Percentiles rank a stretch among this genome's conserved stretches.
Evolutionary conservation across 2,797 vertebrate genomes (phyloP).

Genomic region (Podarcis lilfordi): DNA sequence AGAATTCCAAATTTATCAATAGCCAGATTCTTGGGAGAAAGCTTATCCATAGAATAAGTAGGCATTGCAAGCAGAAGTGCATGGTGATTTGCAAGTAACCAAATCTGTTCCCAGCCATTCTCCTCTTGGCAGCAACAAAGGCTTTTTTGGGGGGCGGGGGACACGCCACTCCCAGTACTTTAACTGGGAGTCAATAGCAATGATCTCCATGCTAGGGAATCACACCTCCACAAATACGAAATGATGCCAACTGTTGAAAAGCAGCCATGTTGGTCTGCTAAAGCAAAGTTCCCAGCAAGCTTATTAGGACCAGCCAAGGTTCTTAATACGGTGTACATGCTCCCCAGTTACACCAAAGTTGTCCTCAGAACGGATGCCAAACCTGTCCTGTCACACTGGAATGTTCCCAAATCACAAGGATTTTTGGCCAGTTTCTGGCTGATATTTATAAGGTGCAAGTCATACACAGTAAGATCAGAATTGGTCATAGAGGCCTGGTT

Average conservation of each 20-base stretch:
- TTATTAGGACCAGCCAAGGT: neutral
- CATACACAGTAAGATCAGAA: neutral
- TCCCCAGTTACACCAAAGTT: neutral
- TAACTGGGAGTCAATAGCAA: neutral
- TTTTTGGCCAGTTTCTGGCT: neutral
- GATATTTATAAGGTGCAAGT: neutral
- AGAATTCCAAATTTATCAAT: neutral
- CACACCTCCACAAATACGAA: neutral
- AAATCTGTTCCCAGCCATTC: neutral
- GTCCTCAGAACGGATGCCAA: neutral
- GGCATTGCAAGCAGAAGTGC: neutral
- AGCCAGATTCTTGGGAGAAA: neutral
- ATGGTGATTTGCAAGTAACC: neutral
- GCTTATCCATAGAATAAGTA: neutral
- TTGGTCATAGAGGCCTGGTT: neutral
- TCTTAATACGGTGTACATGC: neutral
- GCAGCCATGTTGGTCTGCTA: no score
- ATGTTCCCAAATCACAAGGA: neutral
- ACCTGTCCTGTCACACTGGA: neutral
- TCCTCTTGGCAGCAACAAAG: neutral
- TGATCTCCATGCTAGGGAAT: neutral
- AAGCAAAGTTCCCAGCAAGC: neutral
- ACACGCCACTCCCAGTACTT: neutral
- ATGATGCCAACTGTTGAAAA: neutral
- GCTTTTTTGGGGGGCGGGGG: neutral